A percentile compares a stretch with the other conserved stretches of the same genome.
Conservation (phyloP, 2,113 vertebrate species). For the Verasper variegatus region DNA sequence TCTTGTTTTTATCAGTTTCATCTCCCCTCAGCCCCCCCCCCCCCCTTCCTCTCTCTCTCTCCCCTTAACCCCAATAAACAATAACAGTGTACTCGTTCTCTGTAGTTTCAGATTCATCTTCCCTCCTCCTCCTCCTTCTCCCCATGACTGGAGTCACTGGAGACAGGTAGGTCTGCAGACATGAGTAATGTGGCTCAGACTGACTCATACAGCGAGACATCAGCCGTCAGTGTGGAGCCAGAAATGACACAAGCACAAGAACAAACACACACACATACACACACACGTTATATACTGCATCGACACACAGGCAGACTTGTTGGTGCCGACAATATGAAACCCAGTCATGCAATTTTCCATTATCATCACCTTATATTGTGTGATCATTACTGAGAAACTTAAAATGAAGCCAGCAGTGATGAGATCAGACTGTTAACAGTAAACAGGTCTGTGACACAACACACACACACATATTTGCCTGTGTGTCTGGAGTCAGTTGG, state of each 20-base stretch:
- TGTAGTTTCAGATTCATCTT: background rate
- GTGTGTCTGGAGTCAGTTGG: background rate
- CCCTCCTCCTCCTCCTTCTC: conserved; percentile 14
- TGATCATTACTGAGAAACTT: conserved; percentile 52
- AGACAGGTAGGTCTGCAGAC: conserved; percentile 77
- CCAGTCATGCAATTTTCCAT: conserved; percentile 45
- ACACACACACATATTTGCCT: background rate
- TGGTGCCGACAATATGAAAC: conserved; percentile 62
- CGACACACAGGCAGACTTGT: conserved; percentile 52
- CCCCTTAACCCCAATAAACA: background rate
- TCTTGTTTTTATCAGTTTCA: background rate
- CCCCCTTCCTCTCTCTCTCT: background rate
- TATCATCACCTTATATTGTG: conserved; percentile 55
- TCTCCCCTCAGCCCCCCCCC: background rate
- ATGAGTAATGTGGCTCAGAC: conserved; percentile 75
- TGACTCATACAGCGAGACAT: conserved; percentile 74
- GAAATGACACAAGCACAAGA: conserved; percentile 66
- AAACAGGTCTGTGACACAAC: conserved; percentile 36
- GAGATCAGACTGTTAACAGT: conserved; percentile 64
- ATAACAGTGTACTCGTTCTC: background rate
- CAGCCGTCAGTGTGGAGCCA: conserved; percentile 78
- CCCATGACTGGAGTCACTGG: conserved; percentile 35
- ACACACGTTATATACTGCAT: conserved; percentile 35
- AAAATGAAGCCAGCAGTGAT: conserved; percentile 49
- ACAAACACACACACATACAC: conserved; percentile 21